Evolutionary conservation across 2,888 invertebrate species (phyloP).

Genomic region (Esperia sulphurella): DNA sequence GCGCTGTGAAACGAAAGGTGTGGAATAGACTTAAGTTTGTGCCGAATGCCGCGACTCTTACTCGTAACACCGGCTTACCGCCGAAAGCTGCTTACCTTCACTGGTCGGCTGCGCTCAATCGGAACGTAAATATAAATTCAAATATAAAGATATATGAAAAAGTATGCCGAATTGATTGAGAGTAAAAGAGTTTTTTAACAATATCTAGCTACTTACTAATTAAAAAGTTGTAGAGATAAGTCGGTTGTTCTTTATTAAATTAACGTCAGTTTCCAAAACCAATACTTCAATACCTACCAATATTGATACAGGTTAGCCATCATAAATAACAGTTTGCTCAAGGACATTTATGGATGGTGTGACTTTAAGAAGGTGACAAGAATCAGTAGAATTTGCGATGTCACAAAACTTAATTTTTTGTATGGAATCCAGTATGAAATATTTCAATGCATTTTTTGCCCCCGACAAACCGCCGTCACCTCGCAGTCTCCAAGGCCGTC

Average conservation of each 20-base stretch:
- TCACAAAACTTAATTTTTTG: neutral
- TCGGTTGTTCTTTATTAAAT: too few relatives aligned
- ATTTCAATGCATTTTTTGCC: constrained; percentile 42
- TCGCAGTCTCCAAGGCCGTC: constrained; percentile 46
- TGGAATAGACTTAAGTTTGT: constrained; percentile 4
- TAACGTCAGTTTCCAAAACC: too few relatives aligned
- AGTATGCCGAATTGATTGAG: neutral
- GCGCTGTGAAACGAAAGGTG: neutral
- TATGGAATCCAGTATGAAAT: constrained; percentile 24
- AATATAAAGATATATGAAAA: constrained; percentile 1
- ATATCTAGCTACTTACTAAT: neutral
- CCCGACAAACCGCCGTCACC: constrained; percentile 10
- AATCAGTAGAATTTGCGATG: neutral
- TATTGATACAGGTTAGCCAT: too few relatives aligned
- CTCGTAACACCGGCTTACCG: constrained; percentile 37
- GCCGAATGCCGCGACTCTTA: constrained; percentile 8
- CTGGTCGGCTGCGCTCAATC: constrained; percentile 35
- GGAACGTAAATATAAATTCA: constrained; percentile 33
- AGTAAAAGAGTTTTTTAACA: too few relatives aligned
- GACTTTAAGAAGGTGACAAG: too few relatives aligned
- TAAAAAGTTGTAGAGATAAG: neutral
- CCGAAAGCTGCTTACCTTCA: constrained; percentile 69
- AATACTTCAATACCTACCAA: too few relatives aligned
- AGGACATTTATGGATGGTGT: too few relatives aligned
- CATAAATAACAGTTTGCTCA: too few relatives aligned